These are phyloP conservation scores for Paralvinella palmiformis DNA, from an alignment of 1,140 invertebrate genomes.

Conservation along the genomic window DNA sequence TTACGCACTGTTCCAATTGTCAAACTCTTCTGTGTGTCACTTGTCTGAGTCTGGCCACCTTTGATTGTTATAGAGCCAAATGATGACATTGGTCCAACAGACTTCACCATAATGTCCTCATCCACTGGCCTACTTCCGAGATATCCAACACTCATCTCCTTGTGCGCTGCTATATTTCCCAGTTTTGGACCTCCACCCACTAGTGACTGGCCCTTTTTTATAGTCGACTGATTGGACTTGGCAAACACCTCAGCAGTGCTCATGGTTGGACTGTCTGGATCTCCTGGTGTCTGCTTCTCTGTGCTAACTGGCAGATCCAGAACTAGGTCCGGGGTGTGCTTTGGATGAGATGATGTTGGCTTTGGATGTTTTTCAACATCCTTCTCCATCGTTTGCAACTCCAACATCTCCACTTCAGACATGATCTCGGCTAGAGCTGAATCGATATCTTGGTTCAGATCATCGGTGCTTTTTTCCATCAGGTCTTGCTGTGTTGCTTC, in stretches of 20 bases:
- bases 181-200: slow-evolving; percentile 26
- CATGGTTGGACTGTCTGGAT: slow-evolving; percentile 30
- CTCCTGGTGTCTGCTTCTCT: slow-evolving; percentile 25
- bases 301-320: slow-evolving; percentile 68
- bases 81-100: slow-evolving; percentile 16
- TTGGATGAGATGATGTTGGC: slow-evolving; percentile 36
- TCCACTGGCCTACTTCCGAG: slow-evolving; percentile 13
- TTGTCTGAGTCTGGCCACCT: neutral
- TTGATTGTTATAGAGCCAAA: neutral
- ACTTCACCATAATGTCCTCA: slow-evolving; percentile 18
- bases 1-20: slow-evolving; percentile 18
- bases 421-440: slow-evolving; percentile 44
- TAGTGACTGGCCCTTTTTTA: slow-evolving; percentile 62
- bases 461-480: slow-evolving; percentile 28
- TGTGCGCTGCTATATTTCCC: slow-evolving; percentile 2
- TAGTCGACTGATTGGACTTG: slow-evolving; percentile 65
- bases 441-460: slow-evolving; percentile 43
- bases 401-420: slow-evolving; percentile 39
- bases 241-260: slow-evolving; percentile 44
- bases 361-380: slow-evolving; percentile 40
- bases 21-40: neutral
- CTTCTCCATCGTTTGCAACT: slow-evolving; percentile 38
- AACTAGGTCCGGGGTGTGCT: slow-evolving; percentile 79
- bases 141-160: neutral
- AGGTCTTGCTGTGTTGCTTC: no score